Conservation (phyloP, 2,797 vertebrate genomes). For the Numenius phaeopus region DNA sequence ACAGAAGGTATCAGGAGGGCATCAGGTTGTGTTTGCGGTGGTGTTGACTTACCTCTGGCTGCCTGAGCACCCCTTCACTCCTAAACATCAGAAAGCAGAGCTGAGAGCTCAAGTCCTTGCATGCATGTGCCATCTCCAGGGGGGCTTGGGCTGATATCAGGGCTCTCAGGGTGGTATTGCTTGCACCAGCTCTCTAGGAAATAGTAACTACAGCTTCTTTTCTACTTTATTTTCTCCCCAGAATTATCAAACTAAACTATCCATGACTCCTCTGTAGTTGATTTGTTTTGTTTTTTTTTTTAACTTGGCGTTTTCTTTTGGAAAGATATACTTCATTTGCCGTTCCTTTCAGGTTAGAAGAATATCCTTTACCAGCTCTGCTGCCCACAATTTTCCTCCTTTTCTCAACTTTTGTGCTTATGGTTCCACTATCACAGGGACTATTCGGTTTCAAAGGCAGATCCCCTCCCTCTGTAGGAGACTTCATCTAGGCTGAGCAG, state of each 20-base stretch:
- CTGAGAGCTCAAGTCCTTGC: accelerated
- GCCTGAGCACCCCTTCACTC: background rate
- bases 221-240: background rate
- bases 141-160: background rate
- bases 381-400: background rate
- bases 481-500: background rate
- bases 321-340: background rate
- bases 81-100: accelerated
- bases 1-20: background rate
- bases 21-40: accelerated
- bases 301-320: background rate
- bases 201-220: background rate
- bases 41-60: background rate
- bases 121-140: accelerated
- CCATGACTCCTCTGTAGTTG: too few species aligned
- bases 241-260: background rate
- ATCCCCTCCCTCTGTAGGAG: accelerated
- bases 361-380: background rate
- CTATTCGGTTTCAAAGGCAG: background rate
- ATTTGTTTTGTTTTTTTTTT: background rate
- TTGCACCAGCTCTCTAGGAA: background rate
- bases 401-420: background rate
- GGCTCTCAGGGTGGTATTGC: background rate
- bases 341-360: background rate
- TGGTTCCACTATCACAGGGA: background rate